A percentile compares a stretch with the other conserved stretches of the same genome.
Conservation (phyloP, 1,140 invertebrate genomes). For the Lepidurus apus region DNA sequence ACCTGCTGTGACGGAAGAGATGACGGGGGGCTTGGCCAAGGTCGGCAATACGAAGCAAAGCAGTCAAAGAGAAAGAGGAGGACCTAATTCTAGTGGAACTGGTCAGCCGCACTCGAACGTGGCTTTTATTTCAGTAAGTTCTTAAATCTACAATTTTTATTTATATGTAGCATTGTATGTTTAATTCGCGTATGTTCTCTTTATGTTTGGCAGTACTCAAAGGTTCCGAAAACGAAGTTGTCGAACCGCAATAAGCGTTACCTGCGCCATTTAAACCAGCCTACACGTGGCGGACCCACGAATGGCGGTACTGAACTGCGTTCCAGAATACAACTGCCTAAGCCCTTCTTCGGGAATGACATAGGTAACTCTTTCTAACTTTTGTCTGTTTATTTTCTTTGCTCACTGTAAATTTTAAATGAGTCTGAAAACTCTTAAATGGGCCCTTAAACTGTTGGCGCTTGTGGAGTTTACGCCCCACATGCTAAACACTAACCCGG, state of each 20-base stretch:
- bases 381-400: neutral
- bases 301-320: neutral
- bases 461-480: too few species aligned
- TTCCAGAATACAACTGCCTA: neutral
- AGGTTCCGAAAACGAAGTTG: neutral
- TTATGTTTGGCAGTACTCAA: neutral
- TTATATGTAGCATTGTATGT: neutral
- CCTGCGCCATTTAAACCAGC: neutral
- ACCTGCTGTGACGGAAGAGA: slow-evolving; percentile 7
- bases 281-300: neutral
- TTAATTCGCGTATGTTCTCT: neutral
- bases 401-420: too few species aligned
- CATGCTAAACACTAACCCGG: too few species aligned
- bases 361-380: neutral
- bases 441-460: too few species aligned
- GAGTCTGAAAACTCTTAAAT: too few species aligned
- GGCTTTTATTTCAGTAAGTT: neutral
- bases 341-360: neutral
- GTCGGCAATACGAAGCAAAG: neutral
- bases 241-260: neutral
- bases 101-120: neutral
- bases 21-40: neutral
- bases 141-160: neutral
- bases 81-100: neutral
- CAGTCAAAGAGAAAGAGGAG: neutral